These are phyloP conservation scores for Limenitis camilla DNA, from an alignment of 2,888 invertebrate species.

Conservation along the genomic window DNA sequence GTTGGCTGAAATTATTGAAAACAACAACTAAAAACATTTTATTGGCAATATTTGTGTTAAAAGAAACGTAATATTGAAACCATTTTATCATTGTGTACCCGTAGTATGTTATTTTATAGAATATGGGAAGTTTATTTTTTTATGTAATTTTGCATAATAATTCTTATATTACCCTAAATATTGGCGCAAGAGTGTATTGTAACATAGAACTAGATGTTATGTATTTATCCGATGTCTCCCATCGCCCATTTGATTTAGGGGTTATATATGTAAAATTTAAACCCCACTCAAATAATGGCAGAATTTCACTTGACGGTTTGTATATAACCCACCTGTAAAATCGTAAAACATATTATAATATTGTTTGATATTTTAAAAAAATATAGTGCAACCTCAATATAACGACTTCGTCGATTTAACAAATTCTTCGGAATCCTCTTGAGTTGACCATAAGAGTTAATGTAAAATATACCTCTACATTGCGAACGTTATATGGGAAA, in stretches of 20 bases:
- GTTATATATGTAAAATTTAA: slow-evolving; percentile 43
- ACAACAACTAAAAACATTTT: neutral
- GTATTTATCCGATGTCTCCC: slow-evolving; percentile 29
- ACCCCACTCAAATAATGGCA: slow-evolving; percentile 29
- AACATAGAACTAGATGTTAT: slow-evolving; percentile 43
- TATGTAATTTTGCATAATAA: neutral
- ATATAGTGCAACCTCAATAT: too few species aligned
- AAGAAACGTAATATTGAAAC: too few species aligned
- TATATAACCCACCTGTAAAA: slow-evolving; percentile 54
- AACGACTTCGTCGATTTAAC: too few species aligned
- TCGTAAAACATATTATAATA: neutral
- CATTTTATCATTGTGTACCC: too few species aligned
- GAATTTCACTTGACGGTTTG: slow-evolving; percentile 40
- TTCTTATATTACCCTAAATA: slow-evolving; percentile 36
- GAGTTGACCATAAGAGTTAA: too few species aligned
- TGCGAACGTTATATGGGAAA: too few species aligned
- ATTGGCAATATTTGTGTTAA: too few species aligned
- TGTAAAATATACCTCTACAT: too few species aligned
- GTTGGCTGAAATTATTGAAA: slow-evolving; percentile 28
- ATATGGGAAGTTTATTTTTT: too few species aligned
- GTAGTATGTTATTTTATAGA: too few species aligned
- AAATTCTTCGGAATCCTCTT: too few species aligned
- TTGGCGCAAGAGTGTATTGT: slow-evolving; percentile 39
- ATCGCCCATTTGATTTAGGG: slow-evolving; percentile 31
- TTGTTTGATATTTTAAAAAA: neutral